Evolutionary conservation across 2,113 vertebrate species (phyloP).

Genomic region (Gymnarchus niloticus): DNA sequence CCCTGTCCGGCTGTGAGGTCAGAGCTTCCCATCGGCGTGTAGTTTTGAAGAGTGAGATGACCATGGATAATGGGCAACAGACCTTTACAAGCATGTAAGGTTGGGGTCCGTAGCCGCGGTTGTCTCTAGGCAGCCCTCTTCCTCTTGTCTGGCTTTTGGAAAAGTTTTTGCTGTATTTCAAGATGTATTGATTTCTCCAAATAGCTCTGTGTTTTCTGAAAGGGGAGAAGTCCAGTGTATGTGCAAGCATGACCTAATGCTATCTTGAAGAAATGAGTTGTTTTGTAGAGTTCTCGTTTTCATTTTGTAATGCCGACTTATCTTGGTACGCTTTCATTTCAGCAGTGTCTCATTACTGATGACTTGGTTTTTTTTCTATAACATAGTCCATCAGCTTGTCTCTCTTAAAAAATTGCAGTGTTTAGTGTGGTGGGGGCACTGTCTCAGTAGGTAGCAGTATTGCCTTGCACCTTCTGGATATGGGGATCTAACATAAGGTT

Average conservation of each 20-base stretch:
- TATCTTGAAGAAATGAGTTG: background rate
- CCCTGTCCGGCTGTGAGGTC: background rate
- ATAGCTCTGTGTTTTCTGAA: background rate
- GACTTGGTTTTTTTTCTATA: background rate
- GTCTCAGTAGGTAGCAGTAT: background rate
- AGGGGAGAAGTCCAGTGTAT: background rate
- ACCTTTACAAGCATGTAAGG: background rate
- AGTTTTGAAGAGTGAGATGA: constrained; percentile 33
- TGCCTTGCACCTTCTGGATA: background rate
- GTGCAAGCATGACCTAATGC: background rate
- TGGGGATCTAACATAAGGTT: background rate
- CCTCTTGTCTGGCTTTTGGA: background rate
- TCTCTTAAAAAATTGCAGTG: too few relatives aligned
- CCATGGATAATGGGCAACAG: constrained; percentile 18
- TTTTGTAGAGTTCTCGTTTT: background rate
- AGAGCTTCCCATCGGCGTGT: constrained; percentile 26
- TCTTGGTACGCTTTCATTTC: background rate
- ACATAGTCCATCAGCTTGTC: background rate
- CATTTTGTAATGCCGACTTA: background rate
- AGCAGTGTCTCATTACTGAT: background rate
- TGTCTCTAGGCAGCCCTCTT: background rate
- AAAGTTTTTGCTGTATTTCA: background rate
- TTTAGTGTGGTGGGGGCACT: background rate
- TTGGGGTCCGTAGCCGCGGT: background rate
- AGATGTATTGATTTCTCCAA: background rate